phyloP scores from a whole-genome alignment of 2,113 vertebrate species.

The Labeo rohita region DNA sequence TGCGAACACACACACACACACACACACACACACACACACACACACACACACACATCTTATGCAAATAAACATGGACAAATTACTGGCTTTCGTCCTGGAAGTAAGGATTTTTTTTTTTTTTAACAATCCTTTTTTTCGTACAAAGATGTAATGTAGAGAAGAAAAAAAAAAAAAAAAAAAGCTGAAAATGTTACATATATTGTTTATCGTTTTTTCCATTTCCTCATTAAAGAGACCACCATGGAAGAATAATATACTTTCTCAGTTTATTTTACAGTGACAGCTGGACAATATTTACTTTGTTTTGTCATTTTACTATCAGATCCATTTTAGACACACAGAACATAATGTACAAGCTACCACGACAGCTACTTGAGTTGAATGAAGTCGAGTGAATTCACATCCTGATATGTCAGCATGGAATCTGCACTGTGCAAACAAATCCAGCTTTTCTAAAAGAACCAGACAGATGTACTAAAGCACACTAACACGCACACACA shows the following conservation, averaged over 20 bases:
- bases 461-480: not conserved
- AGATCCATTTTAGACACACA: not conserved
- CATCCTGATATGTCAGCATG: slow-evolving; percentile 36
- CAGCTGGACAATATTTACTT: slow-evolving; percentile 15
- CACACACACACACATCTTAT: slow-evolving; percentile 1
- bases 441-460: slow-evolving; percentile 38
- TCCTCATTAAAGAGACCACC: slow-evolving; percentile 25
- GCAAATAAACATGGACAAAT: slow-evolving; percentile 43
- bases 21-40: slow-evolving; percentile 13
- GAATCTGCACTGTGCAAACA: slow-evolving; percentile 48
- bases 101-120: slow-evolving; percentile 14
- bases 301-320: slow-evolving; percentile 23
- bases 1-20: slow-evolving; percentile 11
- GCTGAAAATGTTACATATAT: not conserved
- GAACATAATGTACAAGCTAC: slow-evolving; percentile 7
- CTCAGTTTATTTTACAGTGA: not conserved
- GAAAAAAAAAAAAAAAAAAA: not conserved
- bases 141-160: not conserved
- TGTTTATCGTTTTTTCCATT: not conserved
- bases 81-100: slow-evolving; percentile 27
- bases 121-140: slow-evolving; percentile 1
- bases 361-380: slow-evolving; percentile 1
- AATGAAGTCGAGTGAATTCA: slow-evolving; percentile 25
- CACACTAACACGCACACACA: slow-evolving; percentile 7
- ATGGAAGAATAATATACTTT: not conserved